Evolutionary conservation across 1,140 invertebrate genomes (phyloP), one percentile per base, ranked within the genome.

Genomic region (Druon quercuslanigerum): DNA sequence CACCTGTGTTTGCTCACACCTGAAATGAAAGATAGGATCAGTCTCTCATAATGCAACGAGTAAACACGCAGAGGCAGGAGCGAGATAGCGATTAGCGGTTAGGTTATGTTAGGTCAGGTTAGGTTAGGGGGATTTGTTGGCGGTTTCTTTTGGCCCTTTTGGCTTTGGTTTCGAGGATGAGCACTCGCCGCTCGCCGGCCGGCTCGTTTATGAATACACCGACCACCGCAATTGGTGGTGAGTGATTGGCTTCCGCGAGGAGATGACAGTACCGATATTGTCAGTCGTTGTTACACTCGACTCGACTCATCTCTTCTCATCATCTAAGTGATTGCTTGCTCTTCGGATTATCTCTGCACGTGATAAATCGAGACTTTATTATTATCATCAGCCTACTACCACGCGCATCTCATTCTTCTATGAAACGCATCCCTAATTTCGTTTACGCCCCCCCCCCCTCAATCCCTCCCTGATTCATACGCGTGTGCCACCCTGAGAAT

Each of bases 1-100:
- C 90, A 91, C 90, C 90, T 91, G 90, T 91, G 88, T 91, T 91
- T 91, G 82, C 88, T 83, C 79, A 77, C 88, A 88, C 88, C 85
- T 88, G 87, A 89, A 89, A 87, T 86, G 83, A 87, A 87, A 87
- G 81, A 70, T 74, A 50, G 73, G 75, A 83, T 81, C 79, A 73
- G 73, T 72, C 79, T 73, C 79, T 60, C 74, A 50, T 25, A 17
- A 60, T 11, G 52, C 25, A 71, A 16, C 50, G 60, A 46, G 75
- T 66, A 66, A 66, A 66, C 60, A 66, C 60, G 5, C 7, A 6
- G n/a, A n/a, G n/a, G n/a, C n/a, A 33, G 40, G 14, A 40, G 33
- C n/a, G n/a, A 12, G 60, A 66, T 66, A 33, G 57, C 20, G 57
- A 19, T 60, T 54, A 54, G 52, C 2, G 20, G 25, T 46, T 46